Conservation (phyloP, 2,113 vertebrate species). For the Circaetus cinerascens region DNA sequence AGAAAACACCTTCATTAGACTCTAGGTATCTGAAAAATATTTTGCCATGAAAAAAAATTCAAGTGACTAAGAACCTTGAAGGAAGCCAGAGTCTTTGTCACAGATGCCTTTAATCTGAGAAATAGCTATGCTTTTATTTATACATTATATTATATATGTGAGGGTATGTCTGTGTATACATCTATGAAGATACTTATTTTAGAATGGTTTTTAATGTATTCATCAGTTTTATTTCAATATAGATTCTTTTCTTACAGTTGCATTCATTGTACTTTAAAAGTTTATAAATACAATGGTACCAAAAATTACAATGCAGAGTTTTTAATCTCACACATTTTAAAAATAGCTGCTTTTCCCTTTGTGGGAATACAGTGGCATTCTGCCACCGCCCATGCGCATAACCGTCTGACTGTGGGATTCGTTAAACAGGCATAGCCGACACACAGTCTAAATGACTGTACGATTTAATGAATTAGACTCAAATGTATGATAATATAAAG, state of each 20-base stretch:
- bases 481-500: background rate
- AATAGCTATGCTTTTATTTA: background rate
- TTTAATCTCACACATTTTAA: background rate
- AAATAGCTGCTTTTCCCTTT: constrained; percentile 7
- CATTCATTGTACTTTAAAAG: background rate
- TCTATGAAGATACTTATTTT: background rate
- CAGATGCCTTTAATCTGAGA: background rate
- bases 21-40: background rate
- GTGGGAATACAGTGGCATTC: background rate
- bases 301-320: background rate
- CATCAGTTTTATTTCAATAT: background rate
- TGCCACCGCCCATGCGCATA: background rate
- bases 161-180: background rate
- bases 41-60: background rate
- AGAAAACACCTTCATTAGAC: background rate
- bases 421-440: background rate
- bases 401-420: background rate
- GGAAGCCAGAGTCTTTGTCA: constrained; percentile 9
- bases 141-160: background rate
- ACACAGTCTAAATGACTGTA: background rate
- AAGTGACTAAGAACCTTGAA: constrained; percentile 35
- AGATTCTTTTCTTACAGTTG: background rate
- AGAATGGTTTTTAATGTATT: background rate
- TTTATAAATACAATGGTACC: background rate
- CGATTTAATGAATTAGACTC: background rate